Base-by-base conservation (phyloP, 23 tunicate genomes). In the Styela plicata region DNA sequence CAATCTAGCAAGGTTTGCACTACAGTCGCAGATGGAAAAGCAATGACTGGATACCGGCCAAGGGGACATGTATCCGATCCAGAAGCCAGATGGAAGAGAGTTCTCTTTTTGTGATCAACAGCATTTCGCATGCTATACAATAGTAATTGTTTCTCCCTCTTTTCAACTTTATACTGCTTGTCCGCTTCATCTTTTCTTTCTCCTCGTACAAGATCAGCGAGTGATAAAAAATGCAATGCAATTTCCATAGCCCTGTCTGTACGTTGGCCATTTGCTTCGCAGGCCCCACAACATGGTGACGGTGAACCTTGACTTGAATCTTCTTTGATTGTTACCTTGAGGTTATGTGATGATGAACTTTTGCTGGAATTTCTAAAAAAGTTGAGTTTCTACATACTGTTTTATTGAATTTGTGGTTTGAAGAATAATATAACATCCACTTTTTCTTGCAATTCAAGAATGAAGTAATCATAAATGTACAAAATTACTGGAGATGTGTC, bases 181-280 rank as follows among this genome's bases (percentile, higher is more conserved):
- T 66, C 73, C 16, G 13, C 24, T 24, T 52, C 32, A 37, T 57
- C 28, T 1, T 0, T 28, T 7, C 31, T 31, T 25, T 20, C 66
- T 0, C n/a, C 81, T 25, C 22, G 66, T 23, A 90, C 88, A 36
- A 84, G 57, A 5, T 85, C 79, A 2, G 96, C 80, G 2, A 90
- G 80, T 0, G 96, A 89, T 21, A 84, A 80, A 63, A 90, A 79
- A 76, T 90, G 96, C n/a, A 90, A 63, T 23, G 88, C 83, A 23
- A 90, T 90, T 27, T 83, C 96, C 96, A 90, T 90, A 13, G 89
- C 96, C 33, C 88, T 69, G 57, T 85, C 85, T 19, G 82, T 83
- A 62, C 96, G 84, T 79, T 90, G 96, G 85, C 88, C 88, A 84
- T 89, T 90, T 17, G 85, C 96, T 52, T 90, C 96, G 66, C 96